These are phyloP conservation scores for Acrossocheilus wenchowensis DNA, from an alignment of 2,797 vertebrate species.

Conservation along the genomic window DNA sequence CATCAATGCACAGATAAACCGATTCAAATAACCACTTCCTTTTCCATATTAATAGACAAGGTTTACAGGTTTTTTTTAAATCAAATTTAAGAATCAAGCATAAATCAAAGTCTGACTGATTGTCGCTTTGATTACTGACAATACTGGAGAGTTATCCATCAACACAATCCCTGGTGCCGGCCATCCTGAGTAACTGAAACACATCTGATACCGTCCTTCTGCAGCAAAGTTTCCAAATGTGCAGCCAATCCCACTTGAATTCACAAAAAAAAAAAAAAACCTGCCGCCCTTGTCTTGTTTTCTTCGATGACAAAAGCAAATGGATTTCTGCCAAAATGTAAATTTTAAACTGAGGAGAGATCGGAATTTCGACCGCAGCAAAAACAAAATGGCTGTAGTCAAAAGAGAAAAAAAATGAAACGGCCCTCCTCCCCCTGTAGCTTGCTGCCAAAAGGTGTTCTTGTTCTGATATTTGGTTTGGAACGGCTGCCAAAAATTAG, in stretches of 20 bases:
- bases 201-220: conserved; percentile 22
- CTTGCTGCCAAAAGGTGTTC: conserved; percentile 82
- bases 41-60: background rate
- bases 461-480: conserved; percentile 80
- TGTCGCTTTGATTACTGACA: background rate
- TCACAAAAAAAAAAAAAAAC: background rate
- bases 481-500: conserved; percentile 82
- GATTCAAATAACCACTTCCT: background rate
- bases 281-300: conserved; percentile 36
- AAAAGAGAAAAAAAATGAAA: conserved; percentile 74
- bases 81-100: background rate
- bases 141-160: background rate
- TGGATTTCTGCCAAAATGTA: conserved; percentile 49
- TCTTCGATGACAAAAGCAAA: conserved; percentile 47
- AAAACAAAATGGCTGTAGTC: conserved; percentile 84
- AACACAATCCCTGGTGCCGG: background rate
- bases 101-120: background rate
- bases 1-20: background rate
- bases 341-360: conserved; percentile 69
- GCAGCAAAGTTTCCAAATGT: conserved; percentile 10
- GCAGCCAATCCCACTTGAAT: conserved; percentile 35
- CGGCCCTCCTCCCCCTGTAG: conserved; percentile 66
- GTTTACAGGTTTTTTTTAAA: background rate
- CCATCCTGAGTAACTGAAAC: background rate
- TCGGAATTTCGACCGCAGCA: conserved; percentile 75